Base-by-base conservation (phyloP, 2,888 invertebrate species). In the Cylloceria caligata region DNA sequence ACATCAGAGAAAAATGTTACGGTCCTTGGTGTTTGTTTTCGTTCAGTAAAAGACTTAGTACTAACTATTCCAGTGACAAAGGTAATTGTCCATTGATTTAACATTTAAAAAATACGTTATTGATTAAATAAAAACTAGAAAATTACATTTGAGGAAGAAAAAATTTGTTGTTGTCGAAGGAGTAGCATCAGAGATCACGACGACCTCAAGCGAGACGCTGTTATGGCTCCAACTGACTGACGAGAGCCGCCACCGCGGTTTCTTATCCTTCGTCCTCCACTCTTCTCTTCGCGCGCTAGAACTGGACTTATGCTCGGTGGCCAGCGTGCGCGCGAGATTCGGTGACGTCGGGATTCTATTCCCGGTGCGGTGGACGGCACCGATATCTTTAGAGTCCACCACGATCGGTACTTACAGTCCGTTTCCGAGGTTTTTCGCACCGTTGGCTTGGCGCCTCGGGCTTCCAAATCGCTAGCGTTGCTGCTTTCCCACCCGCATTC, bases 331-430 rank as follows among this genome's bases (percentile, higher is more conserved):
- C 67, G 78, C 81, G 72, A 87, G 87, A 83, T 85, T 84, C 83
- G 83, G 87, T 88, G 88, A 91, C 90, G 90, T 91, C 88, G 90
- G 85, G 83, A 83, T 86, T 89, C 91, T 91, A 91, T 91, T 91
- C 87, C 88, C 85, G 90, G 88, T 87, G 52, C 75, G 83, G 87
- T 89, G 87, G 89, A 90, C 89, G 90, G 81, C 90, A 91, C 87
- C 89, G 89, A 89, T 91, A 91, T 91, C 90, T 91, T 91, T 91
- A 91, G 90, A 90, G 88, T 71, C 78, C 86, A 75, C 49, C 49
- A 87, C 85, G 87, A 87, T 89, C 88, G 81, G 88, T 89, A 88
- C 60, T 19, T 19, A 19, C 88, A 88, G 85, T 84, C 83, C 85
- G 85, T 87, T 87, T 84, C 85, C 85, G 86, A 86, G 86, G 78